These are phyloP conservation scores for Drosophila pseudoananassae DNA, from an alignment of 1,140 invertebrate species.

Conservation along the genomic window DNA sequence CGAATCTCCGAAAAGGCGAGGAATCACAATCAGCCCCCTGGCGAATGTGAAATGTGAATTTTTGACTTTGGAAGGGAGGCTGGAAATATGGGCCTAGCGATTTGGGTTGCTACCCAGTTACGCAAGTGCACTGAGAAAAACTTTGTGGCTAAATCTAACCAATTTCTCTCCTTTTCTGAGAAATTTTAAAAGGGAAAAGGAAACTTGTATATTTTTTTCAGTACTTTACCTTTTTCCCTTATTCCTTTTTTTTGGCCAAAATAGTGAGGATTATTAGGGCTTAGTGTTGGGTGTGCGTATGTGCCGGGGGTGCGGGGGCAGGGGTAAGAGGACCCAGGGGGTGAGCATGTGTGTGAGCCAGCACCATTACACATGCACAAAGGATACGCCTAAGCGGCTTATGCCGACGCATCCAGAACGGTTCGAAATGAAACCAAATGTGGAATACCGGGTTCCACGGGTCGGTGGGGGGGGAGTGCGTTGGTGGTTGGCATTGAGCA, in stretches of 20 bases:
- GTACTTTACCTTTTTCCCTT: conserved; percentile 27
- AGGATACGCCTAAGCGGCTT: conserved; percentile 78
- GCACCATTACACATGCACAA: conserved; percentile 80
- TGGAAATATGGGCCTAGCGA: conserved; percentile 17
- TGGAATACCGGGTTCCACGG: neutral
- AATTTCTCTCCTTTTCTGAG: neutral
- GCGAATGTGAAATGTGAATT: conserved; percentile 37
- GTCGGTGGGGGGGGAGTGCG: too few relatives aligned
- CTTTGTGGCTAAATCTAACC: too few relatives aligned
- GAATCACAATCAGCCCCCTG: conserved; percentile 15
- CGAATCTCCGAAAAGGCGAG: neutral
- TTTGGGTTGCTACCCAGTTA: conserved; percentile 26
- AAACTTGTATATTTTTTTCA: neutral
- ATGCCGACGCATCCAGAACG: conserved; percentile 51
- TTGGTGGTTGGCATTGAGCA: neutral
- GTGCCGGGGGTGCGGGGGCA: conserved; percentile 21
- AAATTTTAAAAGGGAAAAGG: neutral
- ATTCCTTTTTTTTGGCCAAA: conserved; percentile 38
- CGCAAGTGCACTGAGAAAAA: conserved; percentile 6
- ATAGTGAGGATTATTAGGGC: conserved; percentile 76
- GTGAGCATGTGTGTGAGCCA: conserved; percentile 27
- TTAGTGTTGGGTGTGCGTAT: conserved; percentile 48
- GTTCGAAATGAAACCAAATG: conserved; percentile 52
- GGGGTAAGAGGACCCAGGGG: neutral
- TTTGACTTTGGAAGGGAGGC: conserved; percentile 19